Percentiles rank a stretch among this genome's conserved stretches.
These are phyloP conservation scores for Eumeta japonica DNA, from an alignment of 1,140 invertebrate species.

Conservation along the genomic window DNA sequence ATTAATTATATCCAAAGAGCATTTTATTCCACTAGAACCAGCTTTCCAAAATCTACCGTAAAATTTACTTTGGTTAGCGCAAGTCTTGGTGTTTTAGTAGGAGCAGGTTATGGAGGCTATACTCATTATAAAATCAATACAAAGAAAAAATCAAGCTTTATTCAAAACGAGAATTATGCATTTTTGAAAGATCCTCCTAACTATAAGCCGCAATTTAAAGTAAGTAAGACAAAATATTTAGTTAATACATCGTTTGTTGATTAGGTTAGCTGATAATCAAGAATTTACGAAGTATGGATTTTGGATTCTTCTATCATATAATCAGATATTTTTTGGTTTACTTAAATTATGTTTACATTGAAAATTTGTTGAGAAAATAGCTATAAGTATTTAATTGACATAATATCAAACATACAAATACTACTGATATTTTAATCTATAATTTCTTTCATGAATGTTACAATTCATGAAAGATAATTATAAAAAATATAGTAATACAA, in stretches of 20 bases:
- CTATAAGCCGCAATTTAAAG: constrained; percentile 40
- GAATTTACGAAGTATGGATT: constrained; percentile 1
- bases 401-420: no score
- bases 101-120: constrained; percentile 50
- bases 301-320: constrained; percentile 7
- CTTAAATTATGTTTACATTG: no score
- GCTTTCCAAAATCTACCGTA: constrained; percentile 32
- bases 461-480: no score
- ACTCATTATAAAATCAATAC: constrained; percentile 52
- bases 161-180: constrained; percentile 30
- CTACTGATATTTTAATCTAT: no score
- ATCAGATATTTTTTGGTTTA: constrained; percentile 5
- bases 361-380: no score
- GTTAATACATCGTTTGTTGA: no score
- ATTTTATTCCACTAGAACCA: constrained; percentile 36
- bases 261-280: no score
- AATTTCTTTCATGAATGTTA: no score
- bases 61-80: constrained; percentile 47
- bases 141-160: constrained; percentile 20
- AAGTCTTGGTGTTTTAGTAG: constrained; percentile 47
- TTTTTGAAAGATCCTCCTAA: constrained; percentile 36
- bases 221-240: no score
- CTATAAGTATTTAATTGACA: no score
- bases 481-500: no score
- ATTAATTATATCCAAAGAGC: constrained; percentile 29